Percentiles rank a stretch among this genome's conserved stretches.
Evolutionary conservation across 2,113 vertebrate species (phyloP).

Genomic region (Penelope pileata): DNA sequence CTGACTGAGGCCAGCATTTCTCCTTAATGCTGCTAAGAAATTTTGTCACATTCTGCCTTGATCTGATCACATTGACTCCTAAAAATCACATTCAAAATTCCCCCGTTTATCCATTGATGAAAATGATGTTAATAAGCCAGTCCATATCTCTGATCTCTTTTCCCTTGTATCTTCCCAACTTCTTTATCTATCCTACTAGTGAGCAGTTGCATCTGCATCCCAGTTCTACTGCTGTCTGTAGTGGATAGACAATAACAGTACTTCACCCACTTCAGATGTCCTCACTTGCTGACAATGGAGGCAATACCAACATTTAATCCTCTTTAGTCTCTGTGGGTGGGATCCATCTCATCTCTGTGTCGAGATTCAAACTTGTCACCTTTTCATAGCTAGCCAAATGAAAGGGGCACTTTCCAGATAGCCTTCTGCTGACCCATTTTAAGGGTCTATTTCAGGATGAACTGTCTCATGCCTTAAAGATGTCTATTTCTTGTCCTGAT

Average conservation of each 20-base stretch:
- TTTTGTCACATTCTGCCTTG: background rate
- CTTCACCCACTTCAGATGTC: background rate
- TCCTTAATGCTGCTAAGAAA: background rate
- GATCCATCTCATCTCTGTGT: background rate
- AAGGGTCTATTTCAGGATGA: background rate
- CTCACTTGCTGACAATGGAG: background rate
- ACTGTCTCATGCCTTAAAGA: background rate
- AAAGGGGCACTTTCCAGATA: background rate
- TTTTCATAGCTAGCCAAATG: background rate
- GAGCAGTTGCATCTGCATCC: background rate
- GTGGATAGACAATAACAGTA: background rate
- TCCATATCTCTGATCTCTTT: background rate
- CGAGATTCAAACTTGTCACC: background rate
- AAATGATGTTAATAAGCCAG: background rate
- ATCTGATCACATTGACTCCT: background rate
- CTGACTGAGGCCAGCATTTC: background rate
- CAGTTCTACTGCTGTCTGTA: background rate
- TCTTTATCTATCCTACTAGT: background rate
- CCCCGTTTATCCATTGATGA: background rate
- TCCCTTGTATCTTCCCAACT: background rate
- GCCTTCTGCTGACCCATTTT: conserved; percentile 21
- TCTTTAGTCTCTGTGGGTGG: background rate
- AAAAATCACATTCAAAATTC: background rate
- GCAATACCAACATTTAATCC: background rate
- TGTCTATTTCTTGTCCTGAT: background rate